phyloP scores from a whole-genome alignment of 2,888 invertebrate species.

The Peribatodes rhomboidaria region DNA sequence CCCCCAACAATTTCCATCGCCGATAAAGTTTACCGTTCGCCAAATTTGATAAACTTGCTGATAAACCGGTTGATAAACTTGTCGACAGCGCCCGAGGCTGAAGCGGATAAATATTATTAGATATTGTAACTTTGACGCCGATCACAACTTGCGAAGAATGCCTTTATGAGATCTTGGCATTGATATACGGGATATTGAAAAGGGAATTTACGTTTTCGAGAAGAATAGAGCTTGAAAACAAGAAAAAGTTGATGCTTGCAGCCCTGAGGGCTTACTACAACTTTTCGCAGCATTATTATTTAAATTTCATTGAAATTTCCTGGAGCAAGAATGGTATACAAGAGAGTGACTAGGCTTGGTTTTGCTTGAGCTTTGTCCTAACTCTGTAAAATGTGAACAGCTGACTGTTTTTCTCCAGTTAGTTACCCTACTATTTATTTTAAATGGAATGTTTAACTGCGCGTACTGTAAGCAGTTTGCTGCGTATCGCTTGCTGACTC shows the following conservation, averaged over 20 bases:
- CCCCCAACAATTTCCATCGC: slow-evolving; percentile 17
- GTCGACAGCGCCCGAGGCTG: slow-evolving; percentile 34
- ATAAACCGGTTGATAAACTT: slow-evolving; percentile 36
- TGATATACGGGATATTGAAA: slow-evolving; percentile 19
- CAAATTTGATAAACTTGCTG: slow-evolving; percentile 40
- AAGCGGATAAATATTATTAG: slow-evolving; percentile 41
- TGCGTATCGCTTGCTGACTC: too few relatives aligned
- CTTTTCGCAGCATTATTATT: too few relatives aligned
- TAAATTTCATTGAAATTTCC: too few relatives aligned
- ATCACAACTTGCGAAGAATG: slow-evolving; percentile 30
- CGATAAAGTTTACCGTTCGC: slow-evolving; percentile 34
- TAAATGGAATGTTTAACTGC: too few relatives aligned
- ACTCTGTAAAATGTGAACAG: too few relatives aligned
- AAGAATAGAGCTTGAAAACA: neutral
- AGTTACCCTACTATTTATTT: too few relatives aligned
- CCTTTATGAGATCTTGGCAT: slow-evolving; percentile 26
- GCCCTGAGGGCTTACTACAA: too few relatives aligned
- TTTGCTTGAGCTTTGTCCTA: too few relatives aligned
- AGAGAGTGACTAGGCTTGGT: too few relatives aligned
- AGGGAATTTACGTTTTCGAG: slow-evolving; percentile 5
- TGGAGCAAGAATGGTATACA: too few relatives aligned
- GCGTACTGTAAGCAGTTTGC: too few relatives aligned
- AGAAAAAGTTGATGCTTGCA: neutral
- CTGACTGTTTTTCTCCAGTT: too few relatives aligned
- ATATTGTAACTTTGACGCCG: slow-evolving; percentile 37